A percentile compares a stretch with the other conserved stretches of the same genome.
Evolutionary conservation across 2,888 invertebrate genomes (phyloP).

Genomic region (Volucella bombylans): DNA sequence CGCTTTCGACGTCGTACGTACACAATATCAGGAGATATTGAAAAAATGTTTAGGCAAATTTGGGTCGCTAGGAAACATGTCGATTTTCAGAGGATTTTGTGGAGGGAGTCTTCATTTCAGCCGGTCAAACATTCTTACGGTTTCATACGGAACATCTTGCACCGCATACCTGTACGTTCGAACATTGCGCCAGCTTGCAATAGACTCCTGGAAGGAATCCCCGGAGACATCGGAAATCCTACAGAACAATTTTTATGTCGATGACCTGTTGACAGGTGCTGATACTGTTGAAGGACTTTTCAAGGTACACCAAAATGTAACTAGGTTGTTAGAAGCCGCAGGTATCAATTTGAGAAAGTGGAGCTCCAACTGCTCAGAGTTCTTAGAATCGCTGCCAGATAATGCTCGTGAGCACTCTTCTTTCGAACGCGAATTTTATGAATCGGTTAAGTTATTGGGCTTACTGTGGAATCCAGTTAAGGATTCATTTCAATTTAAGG

Average conservation of each 20-base stretch:
- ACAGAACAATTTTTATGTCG: neutral
- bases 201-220: neutral
- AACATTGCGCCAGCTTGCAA: neutral
- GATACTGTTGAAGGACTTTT: neutral
- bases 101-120: neutral
- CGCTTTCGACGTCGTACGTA: neutral
- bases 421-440: neutral
- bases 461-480: neutral
- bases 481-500: neutral
- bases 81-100: neutral
- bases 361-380: neutral
- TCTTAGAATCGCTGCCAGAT: neutral
- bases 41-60: constrained; percentile 4
- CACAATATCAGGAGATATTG: constrained; percentile 4
- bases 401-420: neutral
- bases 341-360: constrained; percentile 7
- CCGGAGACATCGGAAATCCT: neutral
- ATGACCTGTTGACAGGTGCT: neutral
- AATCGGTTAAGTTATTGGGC: neutral
- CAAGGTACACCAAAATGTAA: neutral
- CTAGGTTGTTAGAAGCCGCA: neutral
- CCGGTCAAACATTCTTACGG: neutral
- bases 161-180: neutral
- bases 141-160: neutral
- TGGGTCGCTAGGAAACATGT: neutral